These are phyloP conservation scores for Haemorhous mexicanus DNA, from an alignment of 2,113 vertebrate species.

Conservation along the genomic window DNA sequence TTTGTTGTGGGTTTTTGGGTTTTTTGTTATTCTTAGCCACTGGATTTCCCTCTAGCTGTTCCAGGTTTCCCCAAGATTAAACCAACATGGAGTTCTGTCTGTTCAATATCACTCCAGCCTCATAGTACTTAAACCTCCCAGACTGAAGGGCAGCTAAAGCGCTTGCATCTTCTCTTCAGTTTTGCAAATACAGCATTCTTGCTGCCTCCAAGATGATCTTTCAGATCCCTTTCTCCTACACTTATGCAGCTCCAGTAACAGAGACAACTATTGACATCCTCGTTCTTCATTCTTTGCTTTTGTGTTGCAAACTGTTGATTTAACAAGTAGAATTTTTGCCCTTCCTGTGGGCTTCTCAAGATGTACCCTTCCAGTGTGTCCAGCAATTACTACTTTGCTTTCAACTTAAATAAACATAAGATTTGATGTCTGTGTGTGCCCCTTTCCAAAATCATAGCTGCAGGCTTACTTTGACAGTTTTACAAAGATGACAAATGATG, in stretches of 20 bases:
- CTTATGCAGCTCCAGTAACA: background rate
- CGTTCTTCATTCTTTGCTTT: fast-evolving
- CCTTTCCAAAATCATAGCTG: background rate
- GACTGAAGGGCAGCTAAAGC: background rate
- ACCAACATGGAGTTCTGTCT: background rate
- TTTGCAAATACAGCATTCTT: background rate
- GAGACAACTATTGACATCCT: background rate
- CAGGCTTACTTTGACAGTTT: background rate
- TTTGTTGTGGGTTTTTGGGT: fast-evolving
- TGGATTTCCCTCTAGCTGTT: background rate
- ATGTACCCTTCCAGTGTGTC: background rate
- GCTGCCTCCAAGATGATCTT: background rate
- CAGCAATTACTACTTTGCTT: background rate
- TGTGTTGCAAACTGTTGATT: background rate
- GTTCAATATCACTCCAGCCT: background rate
- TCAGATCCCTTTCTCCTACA: background rate
- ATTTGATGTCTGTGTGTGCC: fast-evolving
- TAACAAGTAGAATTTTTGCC: background rate
- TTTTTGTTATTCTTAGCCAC: background rate
- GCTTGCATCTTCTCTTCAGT: background rate
- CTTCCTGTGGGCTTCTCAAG: background rate
- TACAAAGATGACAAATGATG: background rate
- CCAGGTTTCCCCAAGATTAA: background rate
- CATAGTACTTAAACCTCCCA: background rate
- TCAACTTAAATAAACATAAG: background rate